Conservation (phyloP, 2,113 vertebrate genomes). For the Merops nubicus region DNA sequence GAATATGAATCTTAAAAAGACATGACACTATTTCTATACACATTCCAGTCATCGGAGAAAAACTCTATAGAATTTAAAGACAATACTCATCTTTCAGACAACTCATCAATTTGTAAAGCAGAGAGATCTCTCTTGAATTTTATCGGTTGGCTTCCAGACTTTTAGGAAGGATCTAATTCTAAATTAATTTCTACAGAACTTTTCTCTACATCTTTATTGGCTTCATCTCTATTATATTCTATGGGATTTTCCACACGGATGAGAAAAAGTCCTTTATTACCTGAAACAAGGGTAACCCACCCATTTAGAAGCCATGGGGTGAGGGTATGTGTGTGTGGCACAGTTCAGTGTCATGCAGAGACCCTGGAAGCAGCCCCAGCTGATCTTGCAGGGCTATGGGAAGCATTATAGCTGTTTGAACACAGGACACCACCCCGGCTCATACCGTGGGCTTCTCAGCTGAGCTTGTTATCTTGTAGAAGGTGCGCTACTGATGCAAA, state of each 20-base stretch:
- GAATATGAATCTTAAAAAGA: neutral
- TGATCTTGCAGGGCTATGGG: neutral
- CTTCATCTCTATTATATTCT: neutral
- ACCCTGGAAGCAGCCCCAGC: neutral
- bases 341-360: neutral
- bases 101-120: neutral
- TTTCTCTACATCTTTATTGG: neutral
- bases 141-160: neutral
- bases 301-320: neutral
- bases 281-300: neutral
- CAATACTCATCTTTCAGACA: neutral
- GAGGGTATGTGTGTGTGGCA: accelerated
- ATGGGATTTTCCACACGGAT: neutral
- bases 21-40: neutral
- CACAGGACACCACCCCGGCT: neutral
- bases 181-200: neutral
- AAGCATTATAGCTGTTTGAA: neutral
- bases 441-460: neutral
- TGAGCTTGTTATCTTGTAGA: neutral
- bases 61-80: neutral
- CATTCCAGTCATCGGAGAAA: neutral
- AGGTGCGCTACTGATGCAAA: neutral
- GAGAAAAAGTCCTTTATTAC: neutral
- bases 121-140: neutral
- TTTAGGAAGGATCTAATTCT: neutral